A percentile compares a stretch with the other conserved stretches of the same genome.
These are phyloP conservation scores for Porites divaricata DNA, from an alignment of 92 coral and sea anemone species.

Conservation along the genomic window DNA sequence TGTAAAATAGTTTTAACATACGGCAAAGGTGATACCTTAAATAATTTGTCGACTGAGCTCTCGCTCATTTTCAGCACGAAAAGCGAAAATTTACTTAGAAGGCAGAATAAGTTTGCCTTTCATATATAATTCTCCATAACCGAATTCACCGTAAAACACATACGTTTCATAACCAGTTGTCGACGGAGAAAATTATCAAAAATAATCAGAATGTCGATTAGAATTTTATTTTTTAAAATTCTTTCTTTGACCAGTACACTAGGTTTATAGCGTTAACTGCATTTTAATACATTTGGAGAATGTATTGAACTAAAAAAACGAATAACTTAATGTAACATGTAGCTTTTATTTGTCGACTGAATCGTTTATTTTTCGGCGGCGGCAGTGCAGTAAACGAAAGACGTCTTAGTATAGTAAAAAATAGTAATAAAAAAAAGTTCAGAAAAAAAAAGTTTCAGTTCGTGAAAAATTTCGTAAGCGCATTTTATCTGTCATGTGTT, in stretches of 20 bases:
- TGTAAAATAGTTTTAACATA: slow-evolving; percentile 21
- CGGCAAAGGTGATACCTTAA: neutral
- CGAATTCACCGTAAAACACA: neutral
- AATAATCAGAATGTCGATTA: neutral
- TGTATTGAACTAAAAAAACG: slow-evolving; percentile 12
- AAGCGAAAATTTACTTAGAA: neutral
- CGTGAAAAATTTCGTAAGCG: slow-evolving; percentile 21
- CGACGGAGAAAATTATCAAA: too few relatives aligned
- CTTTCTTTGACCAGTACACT: neutral
- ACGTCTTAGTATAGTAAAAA: too few relatives aligned
- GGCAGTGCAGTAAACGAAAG: too few relatives aligned
- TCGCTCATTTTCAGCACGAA: neutral
- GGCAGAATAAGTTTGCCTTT: neutral
- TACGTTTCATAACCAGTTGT: too few relatives aligned
- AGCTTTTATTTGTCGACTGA: slow-evolving; percentile 3
- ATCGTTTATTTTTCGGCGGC: too few relatives aligned
- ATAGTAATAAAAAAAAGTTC: slow-evolving; percentile 11
- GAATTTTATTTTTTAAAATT: neutral
- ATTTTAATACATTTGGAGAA: slow-evolving; percentile 12
- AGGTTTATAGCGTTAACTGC: neutral
- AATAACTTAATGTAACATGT: neutral
- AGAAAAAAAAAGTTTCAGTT: slow-evolving; percentile 8
- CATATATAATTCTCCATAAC: neutral
- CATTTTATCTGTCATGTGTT: slow-evolving; percentile 5
- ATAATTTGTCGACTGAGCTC: neutral